Evolutionary conservation across 2,113 vertebrate species (phyloP).

Genomic region (Crotalus viridis): DNA sequence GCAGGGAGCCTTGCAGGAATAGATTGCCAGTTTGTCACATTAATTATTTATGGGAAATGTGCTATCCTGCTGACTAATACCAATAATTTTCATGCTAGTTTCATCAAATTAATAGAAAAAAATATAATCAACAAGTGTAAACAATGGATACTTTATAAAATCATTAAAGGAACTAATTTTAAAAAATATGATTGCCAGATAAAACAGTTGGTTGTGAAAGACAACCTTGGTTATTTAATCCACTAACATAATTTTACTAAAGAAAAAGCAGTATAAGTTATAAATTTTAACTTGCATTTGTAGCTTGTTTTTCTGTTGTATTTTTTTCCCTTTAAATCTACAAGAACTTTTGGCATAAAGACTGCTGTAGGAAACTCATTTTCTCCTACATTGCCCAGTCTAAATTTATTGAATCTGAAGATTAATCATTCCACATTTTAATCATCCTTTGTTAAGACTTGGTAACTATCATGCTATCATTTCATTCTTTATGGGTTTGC

Average conservation of each 20-base stretch:
- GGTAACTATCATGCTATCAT: not conserved
- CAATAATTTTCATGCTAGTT: not conserved
- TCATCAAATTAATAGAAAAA: not conserved
- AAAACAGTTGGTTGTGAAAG: not conserved
- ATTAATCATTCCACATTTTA: not conserved
- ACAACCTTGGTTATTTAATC: not conserved
- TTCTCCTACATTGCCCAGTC: not conserved
- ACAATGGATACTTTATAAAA: not conserved
- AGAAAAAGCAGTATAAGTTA: not conserved
- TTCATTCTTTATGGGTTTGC: not conserved
- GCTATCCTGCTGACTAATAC: not conserved
- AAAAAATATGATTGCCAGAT: not conserved
- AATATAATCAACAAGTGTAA: not conserved
- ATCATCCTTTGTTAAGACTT: not conserved
- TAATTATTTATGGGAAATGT: conserved; percentile 1
- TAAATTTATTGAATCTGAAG: not conserved
- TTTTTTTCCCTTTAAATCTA: not conserved
- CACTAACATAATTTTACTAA: not conserved
- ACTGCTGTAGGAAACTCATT: not conserved
- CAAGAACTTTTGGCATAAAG: not conserved
- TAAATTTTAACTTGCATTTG: not conserved
- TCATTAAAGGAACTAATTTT: not conserved
- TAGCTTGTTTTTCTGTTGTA: not conserved
- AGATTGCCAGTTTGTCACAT: not conserved
- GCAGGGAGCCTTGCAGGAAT: not conserved